Evolutionary conservation across 1,140 invertebrate species (phyloP), one percentile per base, ranked within the genome.

Genomic region (Drosophila busckii): DNA sequence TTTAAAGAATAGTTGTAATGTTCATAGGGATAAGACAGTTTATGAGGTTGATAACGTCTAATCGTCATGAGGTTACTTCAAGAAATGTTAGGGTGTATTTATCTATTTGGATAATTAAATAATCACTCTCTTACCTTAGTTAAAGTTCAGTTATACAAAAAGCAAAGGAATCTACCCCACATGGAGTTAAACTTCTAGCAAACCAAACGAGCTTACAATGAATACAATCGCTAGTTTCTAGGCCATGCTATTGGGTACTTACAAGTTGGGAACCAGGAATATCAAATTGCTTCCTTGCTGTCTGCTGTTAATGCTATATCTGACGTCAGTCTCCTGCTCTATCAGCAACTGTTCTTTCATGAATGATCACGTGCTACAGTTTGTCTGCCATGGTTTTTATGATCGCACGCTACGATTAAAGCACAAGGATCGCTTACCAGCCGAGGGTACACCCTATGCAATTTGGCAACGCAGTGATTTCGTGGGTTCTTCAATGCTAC

Each of bases 211-310:
- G n/a, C n/a, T n/a, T n/a, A n/a, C n/a, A n/a, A n/a, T n/a, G n/a
- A n/a, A n/a, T n/a, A n/a, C 68, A 63, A 68, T 80, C 48, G 42
- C 13, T 53, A 46, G 54, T 53, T 46, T 64, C 49, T 80, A 78
- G 76, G 71, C 56, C 70, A 78, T 78, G 71, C 68, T 54, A 78
- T 68, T 80, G 55, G 60, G 73, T 63, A 60, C 59, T 37, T 63
- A 38, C 44, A 28, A 37, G 49, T 40, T 75, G 59, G 56, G 37
- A 64, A 65, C 49, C 37, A 41, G 40, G 35, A 80, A 56, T 64
- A 60, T 68, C 35, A 78, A 78, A 35, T 50, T 60, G 32, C 58
- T 62, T 44, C 52, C 55, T 61, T 62, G 35, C 34, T 61, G 50
- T 37, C 20, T 55, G 41, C 48, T 73, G 23, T 10, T 55, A 22